Evolutionary conservation across 2,888 invertebrate genomes (phyloP).

Genomic region (Taenaris catops): DNA sequence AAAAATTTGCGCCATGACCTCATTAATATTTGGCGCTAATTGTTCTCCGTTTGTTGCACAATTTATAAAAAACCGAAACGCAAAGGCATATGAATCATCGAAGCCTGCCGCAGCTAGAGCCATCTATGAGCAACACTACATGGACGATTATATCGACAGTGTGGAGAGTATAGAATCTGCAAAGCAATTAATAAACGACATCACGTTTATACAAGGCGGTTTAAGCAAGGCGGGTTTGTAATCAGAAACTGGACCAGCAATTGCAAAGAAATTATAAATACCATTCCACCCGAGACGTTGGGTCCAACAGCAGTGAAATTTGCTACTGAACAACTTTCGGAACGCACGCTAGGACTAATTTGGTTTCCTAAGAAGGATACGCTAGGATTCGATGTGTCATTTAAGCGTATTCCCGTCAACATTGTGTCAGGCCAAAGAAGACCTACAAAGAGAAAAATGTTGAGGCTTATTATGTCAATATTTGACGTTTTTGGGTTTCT

Average conservation of each 20-base stretch:
- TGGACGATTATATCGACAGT: conserved; percentile 8
- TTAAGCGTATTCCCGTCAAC: conserved; percentile 19
- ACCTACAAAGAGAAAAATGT: conserved; percentile 26
- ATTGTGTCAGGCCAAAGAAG: conserved; percentile 15
- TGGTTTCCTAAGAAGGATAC: conserved; percentile 26
- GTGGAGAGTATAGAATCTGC: background rate
- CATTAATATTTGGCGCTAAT: conserved; percentile 22
- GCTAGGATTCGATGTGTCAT: conserved; percentile 25
- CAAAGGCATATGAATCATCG: conserved; percentile 1
- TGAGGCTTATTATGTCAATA: conserved; percentile 26
- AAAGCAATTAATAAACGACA: background rate
- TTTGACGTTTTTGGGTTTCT: conserved; percentile 27
- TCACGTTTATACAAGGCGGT: conserved; percentile 1
- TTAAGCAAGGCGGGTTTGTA: conserved; percentile 2
- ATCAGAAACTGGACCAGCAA: conserved; percentile 1
- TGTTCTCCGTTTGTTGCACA: conserved; percentile 23
- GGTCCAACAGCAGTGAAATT: conserved; percentile 21
- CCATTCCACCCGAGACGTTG: conserved; percentile 2
- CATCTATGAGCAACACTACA: conserved; percentile 7
- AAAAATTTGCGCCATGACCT: too few species aligned
- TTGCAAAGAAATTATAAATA: background rate
- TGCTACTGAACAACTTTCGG: conserved; percentile 19
- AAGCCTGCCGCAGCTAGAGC: conserved; percentile 9
- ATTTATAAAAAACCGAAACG: conserved; percentile 20
- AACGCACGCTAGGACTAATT: conserved; percentile 27